Evolutionary conservation across 1,140 invertebrate species (phyloP), one percentile per base, ranked within the genome.

Genomic region (Drosophila busckii): DNA sequence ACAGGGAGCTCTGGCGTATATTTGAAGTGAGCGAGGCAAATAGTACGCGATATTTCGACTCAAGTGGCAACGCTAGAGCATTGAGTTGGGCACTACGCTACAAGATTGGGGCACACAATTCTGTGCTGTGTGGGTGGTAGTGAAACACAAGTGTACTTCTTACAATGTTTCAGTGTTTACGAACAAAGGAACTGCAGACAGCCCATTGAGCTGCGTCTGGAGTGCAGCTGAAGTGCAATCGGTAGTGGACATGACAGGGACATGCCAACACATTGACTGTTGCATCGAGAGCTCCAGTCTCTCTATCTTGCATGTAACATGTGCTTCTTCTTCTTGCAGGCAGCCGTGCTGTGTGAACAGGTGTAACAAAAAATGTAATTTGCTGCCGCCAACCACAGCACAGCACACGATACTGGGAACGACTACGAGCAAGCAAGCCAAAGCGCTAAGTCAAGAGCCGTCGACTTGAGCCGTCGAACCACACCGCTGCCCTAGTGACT

Each of bases 111-210:
- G 37, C 3, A 2, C 13, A 15, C n/a, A 17, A 45, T 59, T 16
- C 29, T 41, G 16, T 9, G 10, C 55, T 3, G 16, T 9, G 20
- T 16, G 22, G 13, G 26, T 20, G 46, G 42, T 45, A 52, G 25
- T 56, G 65, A 60, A 48, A 53, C 53, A 46, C 50, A 48, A 78
- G 55, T 62, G 71, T 41, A 46, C 56, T 75, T 49, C 73, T 80
- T 68, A 31, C 55, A 52, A 29, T 31, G 48, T 52, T 53, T 55
- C 52, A 41, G 52, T 80, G 68, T 80, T 80, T 68, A 52, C 73
- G 34, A 59, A 78, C 73, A 78, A 78, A 68, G 68, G 68, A 54
- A 45, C 63, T 68, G 73, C 55, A 63, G 60, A 76, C 65, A 65
- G 65, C 54, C 63, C 69, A 69, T 65, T 75, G 70, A 75, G 49